These are phyloP conservation scores for Oriolus oriolus DNA, from an alignment of 2,113 vertebrate genomes.

Conservation along the genomic window DNA sequence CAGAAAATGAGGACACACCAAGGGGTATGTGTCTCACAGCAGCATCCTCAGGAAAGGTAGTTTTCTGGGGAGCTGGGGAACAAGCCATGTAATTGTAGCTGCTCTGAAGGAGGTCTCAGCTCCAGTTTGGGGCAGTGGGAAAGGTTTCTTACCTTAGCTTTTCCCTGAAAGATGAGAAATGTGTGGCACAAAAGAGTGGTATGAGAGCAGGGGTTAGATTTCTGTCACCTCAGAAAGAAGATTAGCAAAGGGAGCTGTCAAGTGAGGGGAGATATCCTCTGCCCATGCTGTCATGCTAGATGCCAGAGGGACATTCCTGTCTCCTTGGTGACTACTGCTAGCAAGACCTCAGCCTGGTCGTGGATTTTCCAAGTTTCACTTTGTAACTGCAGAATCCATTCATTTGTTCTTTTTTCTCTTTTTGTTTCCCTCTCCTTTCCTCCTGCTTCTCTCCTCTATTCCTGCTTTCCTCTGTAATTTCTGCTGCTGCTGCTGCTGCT, in stretches of 20 bases:
- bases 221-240: constrained; percentile 32
- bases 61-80: background rate
- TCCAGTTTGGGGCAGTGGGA: background rate
- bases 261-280: constrained; percentile 31
- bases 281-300: constrained; percentile 16
- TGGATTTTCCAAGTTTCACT: background rate
- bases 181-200: background rate
- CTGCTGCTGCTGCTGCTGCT: background rate
- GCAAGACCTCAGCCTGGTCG: background rate
- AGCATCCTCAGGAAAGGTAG: background rate
- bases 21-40: background rate
- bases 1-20: background rate
- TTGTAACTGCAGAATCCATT: background rate
- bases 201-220: constrained; percentile 9
- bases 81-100: background rate
- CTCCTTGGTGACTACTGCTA: constrained; percentile 34
- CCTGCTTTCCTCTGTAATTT: background rate
- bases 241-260: constrained; percentile 58
- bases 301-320: constrained; percentile 45
- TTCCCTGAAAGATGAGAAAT: background rate
- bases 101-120: background rate
- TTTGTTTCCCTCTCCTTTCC: background rate
- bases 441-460: background rate
- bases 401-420: background rate
- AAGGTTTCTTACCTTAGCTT: constrained; percentile 17